These are phyloP conservation scores for Athetis lepigone DNA, from an alignment of 2,888 invertebrate genomes.

Conservation along the genomic window DNA sequence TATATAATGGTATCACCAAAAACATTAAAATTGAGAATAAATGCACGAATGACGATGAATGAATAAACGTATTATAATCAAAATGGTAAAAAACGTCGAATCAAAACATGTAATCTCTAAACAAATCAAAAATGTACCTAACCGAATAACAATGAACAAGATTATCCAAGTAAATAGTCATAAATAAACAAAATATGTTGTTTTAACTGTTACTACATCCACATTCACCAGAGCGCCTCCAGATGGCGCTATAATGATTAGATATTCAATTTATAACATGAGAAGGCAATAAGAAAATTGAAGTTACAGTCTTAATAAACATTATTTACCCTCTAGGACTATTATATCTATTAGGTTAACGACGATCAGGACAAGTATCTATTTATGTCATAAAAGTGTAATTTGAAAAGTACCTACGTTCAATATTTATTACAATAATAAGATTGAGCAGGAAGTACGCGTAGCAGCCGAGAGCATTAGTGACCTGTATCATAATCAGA, in stretches of 20 bases:
- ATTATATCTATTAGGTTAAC: slow-evolving; percentile 9
- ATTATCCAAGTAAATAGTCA: slow-evolving; percentile 2
- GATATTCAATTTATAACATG: slow-evolving; percentile 29
- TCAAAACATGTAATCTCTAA: slow-evolving; percentile 6
- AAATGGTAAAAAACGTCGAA: not conserved
- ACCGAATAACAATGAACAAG: slow-evolving; percentile 27
- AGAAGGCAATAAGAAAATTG: slow-evolving; percentile 11
- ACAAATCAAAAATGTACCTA: slow-evolving; percentile 17
- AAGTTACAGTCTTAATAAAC: slow-evolving; percentile 13
- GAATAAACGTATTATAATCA: not conserved
- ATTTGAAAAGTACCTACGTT: not conserved
- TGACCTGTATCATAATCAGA: slow-evolving; percentile 75
- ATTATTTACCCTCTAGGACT: slow-evolving; percentile 19
- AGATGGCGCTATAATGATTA: slow-evolving; percentile 54
- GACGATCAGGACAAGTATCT: not conserved
- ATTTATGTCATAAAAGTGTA: not conserved
- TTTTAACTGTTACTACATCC: slow-evolving; percentile 33
- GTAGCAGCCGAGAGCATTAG: slow-evolving; percentile 61
- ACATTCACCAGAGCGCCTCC: slow-evolving; percentile 31
- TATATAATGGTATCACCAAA: no score
- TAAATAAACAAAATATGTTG: slow-evolving; percentile 24
- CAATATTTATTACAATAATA: slow-evolving; percentile 31
- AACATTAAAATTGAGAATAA: no score
- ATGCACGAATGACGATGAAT: not conserved
- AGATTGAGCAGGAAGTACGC: slow-evolving; percentile 53